Conservation (phyloP, 2,888 invertebrate species). For the Mythimna ferrago region DNA sequence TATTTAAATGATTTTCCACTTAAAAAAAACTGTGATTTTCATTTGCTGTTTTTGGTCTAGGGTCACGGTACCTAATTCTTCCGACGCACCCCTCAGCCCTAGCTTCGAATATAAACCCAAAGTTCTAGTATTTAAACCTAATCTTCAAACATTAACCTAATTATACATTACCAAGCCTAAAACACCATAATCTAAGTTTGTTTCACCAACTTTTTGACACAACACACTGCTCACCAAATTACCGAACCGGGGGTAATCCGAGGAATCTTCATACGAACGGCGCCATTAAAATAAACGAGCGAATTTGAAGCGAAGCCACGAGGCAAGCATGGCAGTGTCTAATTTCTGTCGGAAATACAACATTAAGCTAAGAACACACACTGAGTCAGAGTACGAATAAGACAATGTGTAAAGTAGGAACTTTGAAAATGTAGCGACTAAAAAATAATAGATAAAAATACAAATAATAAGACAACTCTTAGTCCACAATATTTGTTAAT, state of each 20-base stretch:
- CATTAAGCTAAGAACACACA: constrained; percentile 36
- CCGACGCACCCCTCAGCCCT: too few relatives aligned
- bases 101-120: background rate
- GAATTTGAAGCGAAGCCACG: constrained; percentile 53
- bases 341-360: constrained; percentile 51
- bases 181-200: constrained; percentile 34
- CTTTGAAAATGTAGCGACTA: background rate
- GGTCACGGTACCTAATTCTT: too few relatives aligned
- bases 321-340: constrained; percentile 41
- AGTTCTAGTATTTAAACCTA: constrained; percentile 15
- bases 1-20: too few relatives aligned
- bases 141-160: constrained; percentile 27
- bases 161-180: constrained; percentile 11
- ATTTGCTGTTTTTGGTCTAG: too few relatives aligned
- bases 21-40: too few relatives aligned
- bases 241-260: constrained; percentile 54
- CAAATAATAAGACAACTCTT: too few relatives aligned
- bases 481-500: too few relatives aligned
- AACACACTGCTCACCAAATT: constrained; percentile 46
- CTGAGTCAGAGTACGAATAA: constrained; percentile 31
- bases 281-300: constrained; percentile 64
- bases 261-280: constrained; percentile 50
- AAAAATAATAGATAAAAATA: too few relatives aligned
- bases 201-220: constrained; percentile 54
- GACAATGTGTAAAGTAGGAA: constrained; percentile 14